Base-by-base conservation (phyloP, 2,113 vertebrate species). In the Asarcornis scutulata region DNA sequence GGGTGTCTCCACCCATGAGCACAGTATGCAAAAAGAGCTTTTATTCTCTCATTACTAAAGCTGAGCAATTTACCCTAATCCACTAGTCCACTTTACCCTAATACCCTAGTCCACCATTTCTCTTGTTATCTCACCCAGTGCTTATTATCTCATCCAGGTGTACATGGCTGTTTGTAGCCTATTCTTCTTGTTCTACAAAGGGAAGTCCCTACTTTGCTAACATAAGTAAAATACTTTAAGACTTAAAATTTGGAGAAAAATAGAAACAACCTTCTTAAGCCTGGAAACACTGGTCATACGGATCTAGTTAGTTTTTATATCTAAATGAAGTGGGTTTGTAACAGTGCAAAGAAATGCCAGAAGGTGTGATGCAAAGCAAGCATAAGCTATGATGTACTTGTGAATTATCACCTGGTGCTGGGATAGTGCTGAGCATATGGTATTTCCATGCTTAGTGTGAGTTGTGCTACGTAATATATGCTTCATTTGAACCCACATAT, bases 301-400 rank as follows among this genome's bases (percentile, higher is more conserved):
- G 26, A 69, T 55, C 4, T 18, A 53, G 4, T 22, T 83, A 42
- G 32, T 27, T 69, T 59, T 86, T 74, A 10, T 18, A 18, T 27
- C 8, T 62, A 48, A 88, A n/a, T 11, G 56, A 9, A 2, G 4
- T n/a, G 38, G 36, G 44, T 86, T 38, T 75, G 4, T 74, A 44
- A 32, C 94, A 86, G 68, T 91, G 36, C 27, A 60, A 82, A 56
- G 18, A 96, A 76, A 64, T 36, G 46, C 52, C 79, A 69, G n/a
- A 60, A 83, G 32, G 27, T 75, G 69, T 84, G 53, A 69, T 56
- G 22, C 9, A 78, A 78, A 83, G 6, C 14, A 32, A 7, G 17
- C 11, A 22, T n/a, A n/a, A 15, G 4, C 29, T 53, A 10, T 40
- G 38, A 64, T 32, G 15, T 31, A n/a, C 6, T 53, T 80, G 16